phyloP scores from a whole-genome alignment of 2,113 vertebrate species.

The Typhlomys cinereus region DNA sequence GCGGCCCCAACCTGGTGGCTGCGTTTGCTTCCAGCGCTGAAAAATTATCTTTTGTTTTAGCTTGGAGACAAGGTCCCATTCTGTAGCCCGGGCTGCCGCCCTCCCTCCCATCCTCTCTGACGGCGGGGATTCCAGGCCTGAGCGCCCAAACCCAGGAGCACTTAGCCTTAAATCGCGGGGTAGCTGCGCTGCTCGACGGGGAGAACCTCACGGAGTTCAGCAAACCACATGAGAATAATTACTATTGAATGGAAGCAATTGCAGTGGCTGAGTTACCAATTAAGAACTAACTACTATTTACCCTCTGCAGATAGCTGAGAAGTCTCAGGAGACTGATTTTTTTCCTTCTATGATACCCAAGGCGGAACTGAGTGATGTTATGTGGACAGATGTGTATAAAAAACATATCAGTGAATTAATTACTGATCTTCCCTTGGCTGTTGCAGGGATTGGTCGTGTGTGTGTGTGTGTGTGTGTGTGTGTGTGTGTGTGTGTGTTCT shows the following conservation, averaged over 20 bases:
- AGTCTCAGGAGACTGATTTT: constrained; percentile 27
- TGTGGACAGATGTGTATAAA: not conserved
- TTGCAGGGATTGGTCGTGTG: not conserved
- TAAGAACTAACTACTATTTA: constrained; percentile 71
- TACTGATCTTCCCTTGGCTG: constrained; percentile 2
- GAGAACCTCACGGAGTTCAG: constrained; percentile 6
- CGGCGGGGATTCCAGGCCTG: not conserved
- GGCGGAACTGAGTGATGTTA: not conserved
- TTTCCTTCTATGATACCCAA: not conserved
- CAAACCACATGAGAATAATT: constrained; percentile 55
- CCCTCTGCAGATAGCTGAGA: not conserved
- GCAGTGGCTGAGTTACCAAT: constrained; percentile 58
- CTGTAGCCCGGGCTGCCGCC: too few species aligned
- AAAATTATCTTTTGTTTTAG: not conserved
- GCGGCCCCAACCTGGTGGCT: not conserved
- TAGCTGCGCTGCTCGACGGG: not conserved
- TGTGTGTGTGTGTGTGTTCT: not conserved
- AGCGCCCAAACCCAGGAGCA: not conserved
- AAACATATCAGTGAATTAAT: not conserved
- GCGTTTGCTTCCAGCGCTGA: constrained; percentile 16
- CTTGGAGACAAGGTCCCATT: too few species aligned
- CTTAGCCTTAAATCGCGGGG: not conserved
- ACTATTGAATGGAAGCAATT: constrained; percentile 54
- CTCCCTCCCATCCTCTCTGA: not conserved
- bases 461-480: not conserved